phyloP scores from a whole-genome alignment of 2,797 vertebrate genomes.

The Propithecus deckenii region DNA sequence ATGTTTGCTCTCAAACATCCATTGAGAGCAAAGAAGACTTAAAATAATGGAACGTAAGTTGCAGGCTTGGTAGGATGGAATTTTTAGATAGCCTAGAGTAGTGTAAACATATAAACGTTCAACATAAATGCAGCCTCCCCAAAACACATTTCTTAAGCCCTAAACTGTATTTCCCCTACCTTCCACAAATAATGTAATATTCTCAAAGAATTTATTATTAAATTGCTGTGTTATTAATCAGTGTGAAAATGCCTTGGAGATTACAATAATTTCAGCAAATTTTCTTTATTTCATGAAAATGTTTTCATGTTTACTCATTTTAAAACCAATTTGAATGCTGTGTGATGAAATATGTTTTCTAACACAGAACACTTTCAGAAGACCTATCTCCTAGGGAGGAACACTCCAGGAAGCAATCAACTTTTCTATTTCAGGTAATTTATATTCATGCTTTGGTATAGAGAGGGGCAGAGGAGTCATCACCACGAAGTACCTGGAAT shows the following conservation, averaged over 20 bases:
- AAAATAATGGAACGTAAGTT: background rate
- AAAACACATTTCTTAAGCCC: background rate
- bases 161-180: background rate
- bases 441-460: background rate
- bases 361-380: conserved; percentile 11
- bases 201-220: conserved; percentile 8
- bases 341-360: background rate
- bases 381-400: background rate
- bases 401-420: background rate
- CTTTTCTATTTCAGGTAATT: background rate
- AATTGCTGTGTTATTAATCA: conserved; percentile 43
- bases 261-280: conserved; percentile 33
- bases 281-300: conserved; percentile 36
- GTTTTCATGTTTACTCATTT: conserved; percentile 37
- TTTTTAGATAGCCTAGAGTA: background rate
- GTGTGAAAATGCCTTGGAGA: background rate
- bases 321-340: conserved; percentile 12
- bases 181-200: background rate
- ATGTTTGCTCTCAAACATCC: background rate
- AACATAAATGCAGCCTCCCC: background rate
- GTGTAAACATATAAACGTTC: background rate
- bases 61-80: background rate
- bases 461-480: background rate
- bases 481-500: background rate
- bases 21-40: background rate